phyloP scores from a whole-genome alignment of 2,113 vertebrate genomes.

The Labeo catla region DNA sequence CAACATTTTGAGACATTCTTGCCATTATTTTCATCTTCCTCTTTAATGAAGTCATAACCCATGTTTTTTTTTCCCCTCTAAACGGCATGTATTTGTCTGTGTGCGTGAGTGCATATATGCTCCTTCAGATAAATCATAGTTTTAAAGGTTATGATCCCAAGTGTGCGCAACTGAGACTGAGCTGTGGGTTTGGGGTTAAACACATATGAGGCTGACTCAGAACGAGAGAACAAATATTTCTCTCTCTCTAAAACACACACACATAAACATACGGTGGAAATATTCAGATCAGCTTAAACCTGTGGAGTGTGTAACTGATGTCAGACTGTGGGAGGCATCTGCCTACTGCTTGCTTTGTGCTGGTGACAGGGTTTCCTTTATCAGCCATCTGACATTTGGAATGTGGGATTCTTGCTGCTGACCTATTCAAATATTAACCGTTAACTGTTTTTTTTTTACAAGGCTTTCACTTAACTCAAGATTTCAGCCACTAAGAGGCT shows the following conservation, averaged over 20 bases:
- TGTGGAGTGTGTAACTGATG: slow-evolving; percentile 19
- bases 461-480: slow-evolving; percentile 18
- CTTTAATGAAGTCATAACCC: background rate
- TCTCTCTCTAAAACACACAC: background rate
- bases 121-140: slow-evolving; percentile 29
- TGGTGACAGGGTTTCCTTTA: slow-evolving; percentile 41
- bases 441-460: background rate
- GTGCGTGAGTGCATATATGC: background rate
- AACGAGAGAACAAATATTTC: slow-evolving; percentile 70
- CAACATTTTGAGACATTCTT: background rate
- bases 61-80: slow-evolving; percentile 6
- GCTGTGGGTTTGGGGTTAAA: slow-evolving; percentile 57
- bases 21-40: background rate
- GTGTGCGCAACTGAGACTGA: slow-evolving; percentile 52
- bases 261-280: slow-evolving; percentile 67
- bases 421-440: slow-evolving; percentile 20
- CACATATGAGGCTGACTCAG: slow-evolving; percentile 73
- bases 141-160: slow-evolving; percentile 50
- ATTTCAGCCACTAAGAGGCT: background rate
- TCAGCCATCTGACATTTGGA: slow-evolving; percentile 38
- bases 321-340: slow-evolving; percentile 41
- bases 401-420: slow-evolving; percentile 19
- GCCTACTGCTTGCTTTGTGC: slow-evolving; percentile 52
- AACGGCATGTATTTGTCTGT: background rate
- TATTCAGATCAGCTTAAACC: slow-evolving; percentile 58